phyloP scores from a whole-genome alignment of 2,797 vertebrate species.

The Dryobates pubescens region DNA sequence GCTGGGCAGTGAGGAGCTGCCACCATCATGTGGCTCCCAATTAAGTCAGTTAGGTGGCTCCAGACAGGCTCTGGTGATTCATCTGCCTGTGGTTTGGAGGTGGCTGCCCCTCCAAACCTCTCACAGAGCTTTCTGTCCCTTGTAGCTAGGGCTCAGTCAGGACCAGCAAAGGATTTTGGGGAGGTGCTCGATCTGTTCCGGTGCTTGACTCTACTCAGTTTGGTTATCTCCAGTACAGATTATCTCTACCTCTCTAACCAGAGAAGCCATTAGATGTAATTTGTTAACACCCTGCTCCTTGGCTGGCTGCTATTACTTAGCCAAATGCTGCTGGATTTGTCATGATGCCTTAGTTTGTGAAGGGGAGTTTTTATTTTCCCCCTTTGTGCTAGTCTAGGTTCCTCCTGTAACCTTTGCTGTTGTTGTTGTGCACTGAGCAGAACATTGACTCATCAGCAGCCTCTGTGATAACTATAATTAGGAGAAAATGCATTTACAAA shows the following conservation, averaged over 20 bases:
- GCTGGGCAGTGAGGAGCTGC: not conserved
- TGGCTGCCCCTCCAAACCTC: not conserved
- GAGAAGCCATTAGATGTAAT: not conserved
- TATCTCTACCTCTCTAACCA: not conserved
- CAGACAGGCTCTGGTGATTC: not conserved
- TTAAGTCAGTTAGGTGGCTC: not conserved
- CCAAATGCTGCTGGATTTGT: not conserved
- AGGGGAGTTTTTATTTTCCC: not conserved
- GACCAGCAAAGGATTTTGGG: not conserved
- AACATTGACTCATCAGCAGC: conserved; percentile 45
- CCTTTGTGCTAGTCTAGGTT: not conserved
- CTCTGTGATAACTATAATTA: conserved; percentile 69
- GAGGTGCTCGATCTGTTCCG: not conserved
- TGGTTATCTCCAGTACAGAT: not conserved
- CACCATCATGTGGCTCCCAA: not conserved
- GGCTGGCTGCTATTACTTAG: not conserved
- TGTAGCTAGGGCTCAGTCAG: accelerated
- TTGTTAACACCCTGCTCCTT: accelerated
- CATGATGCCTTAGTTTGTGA: not conserved
- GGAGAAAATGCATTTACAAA: conserved; percentile 53
- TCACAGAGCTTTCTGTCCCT: not conserved
- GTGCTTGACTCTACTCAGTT: not conserved
- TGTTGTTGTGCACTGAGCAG: conserved; percentile 52
- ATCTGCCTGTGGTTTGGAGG: accelerated
- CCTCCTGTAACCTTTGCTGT: conserved; percentile 29